phyloP scores from a whole-genome alignment of 1,140 invertebrate species.

The Oryzaephilus surinamensis region DNA sequence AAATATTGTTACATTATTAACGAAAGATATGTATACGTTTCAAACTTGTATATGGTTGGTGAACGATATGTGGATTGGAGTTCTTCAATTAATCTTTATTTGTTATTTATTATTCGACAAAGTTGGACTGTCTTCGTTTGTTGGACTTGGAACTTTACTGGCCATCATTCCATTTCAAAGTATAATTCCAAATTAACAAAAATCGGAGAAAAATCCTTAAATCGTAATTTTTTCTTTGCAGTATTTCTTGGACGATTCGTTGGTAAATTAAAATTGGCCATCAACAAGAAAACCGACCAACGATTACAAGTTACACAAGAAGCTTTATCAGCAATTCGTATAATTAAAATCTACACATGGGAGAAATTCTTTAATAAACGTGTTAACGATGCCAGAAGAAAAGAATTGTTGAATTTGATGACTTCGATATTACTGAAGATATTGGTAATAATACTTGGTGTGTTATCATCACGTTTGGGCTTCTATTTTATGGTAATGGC shows the following conservation, averaged over 20 bases:
- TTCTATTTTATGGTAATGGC: conserved; percentile 49
- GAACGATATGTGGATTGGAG: conserved; percentile 72
- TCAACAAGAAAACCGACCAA: conserved; percentile 53
- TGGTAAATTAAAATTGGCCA: conserved; percentile 10
- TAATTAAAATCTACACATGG: conserved; percentile 84
- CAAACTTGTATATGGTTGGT: conserved; percentile 57
- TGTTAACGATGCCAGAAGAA: conserved; percentile 34
- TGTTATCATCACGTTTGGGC: conserved; percentile 20
- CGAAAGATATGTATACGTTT: conserved; percentile 74
- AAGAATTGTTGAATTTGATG: too few relatives aligned
- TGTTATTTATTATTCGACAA: conserved; percentile 65
- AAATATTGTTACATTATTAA: conserved; percentile 85
- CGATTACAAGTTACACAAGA: conserved; percentile 74
- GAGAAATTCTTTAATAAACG: conserved; percentile 64
- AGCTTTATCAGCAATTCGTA: conserved; percentile 65
- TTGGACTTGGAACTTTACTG: conserved; percentile 67
- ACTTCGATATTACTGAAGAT: too few relatives aligned
- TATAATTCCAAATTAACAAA: too few relatives aligned
- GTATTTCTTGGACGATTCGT: conserved; percentile 13
- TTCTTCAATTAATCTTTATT: conserved; percentile 65
- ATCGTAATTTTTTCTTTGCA: conserved; percentile 6
- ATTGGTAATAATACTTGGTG: too few relatives aligned
- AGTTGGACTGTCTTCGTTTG: conserved; percentile 62
- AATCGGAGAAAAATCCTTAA: too few relatives aligned
- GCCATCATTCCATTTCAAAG: conserved; percentile 77